Percentiles rank a stretch among this genome's conserved stretches.
Conservation (phyloP, 2,113 vertebrate species). For the Leptobrachium leishanense region DNA sequence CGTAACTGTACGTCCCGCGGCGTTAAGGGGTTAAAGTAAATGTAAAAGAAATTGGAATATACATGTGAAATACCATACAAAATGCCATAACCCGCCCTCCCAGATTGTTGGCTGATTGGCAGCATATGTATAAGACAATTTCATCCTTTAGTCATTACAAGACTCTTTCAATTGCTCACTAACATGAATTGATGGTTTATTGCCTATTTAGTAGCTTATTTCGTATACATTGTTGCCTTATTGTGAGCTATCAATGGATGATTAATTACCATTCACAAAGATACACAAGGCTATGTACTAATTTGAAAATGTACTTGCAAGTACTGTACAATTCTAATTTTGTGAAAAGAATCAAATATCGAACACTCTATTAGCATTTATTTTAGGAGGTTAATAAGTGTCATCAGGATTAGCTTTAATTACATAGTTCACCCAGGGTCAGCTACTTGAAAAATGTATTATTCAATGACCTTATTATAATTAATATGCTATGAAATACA, state of each 20-base stretch:
- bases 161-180: conserved; percentile 30
- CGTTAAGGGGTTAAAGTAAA: too few species aligned
- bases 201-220: conserved; percentile 39
- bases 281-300: conserved; percentile 35
- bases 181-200: conserved; percentile 32
- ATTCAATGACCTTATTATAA: too few species aligned
- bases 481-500: too few species aligned
- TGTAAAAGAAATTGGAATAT: too few species aligned
- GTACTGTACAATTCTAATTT: conserved; percentile 26
- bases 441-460: not conserved
- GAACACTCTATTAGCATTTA: not conserved
- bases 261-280: conserved; percentile 44
- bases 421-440: conserved; percentile 20
- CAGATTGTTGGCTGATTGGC: conserved; percentile 30
- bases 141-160: conserved; percentile 26
- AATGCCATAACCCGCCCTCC: conserved; percentile 1
- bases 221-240: conserved; percentile 26
- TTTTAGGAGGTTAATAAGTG: conserved; percentile 32
- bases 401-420: conserved; percentile 34
- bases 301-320: conserved; percentile 25
- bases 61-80: too few species aligned
- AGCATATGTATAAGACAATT: conserved; percentile 22
- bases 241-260: conserved; percentile 31
- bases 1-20: too few species aligned
- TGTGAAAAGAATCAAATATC: not conserved